phyloP scores from a whole-genome alignment of 2,888 invertebrate species.

The Anticlea derivata region DNA sequence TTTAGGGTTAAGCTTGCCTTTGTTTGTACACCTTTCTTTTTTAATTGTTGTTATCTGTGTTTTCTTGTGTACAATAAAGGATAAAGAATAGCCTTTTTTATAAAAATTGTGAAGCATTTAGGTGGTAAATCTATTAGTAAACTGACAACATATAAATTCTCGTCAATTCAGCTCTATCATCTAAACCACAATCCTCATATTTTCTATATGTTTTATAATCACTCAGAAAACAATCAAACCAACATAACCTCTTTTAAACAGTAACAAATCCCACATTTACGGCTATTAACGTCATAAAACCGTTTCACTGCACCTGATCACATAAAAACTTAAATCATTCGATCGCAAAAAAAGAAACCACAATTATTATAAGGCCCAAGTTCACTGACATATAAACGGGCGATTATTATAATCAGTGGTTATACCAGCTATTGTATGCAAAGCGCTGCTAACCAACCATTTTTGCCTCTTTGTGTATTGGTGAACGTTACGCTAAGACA shows the following conservation, averaged over 20 bases:
- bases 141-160: no score
- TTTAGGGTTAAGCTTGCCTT: no score
- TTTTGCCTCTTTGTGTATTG: no score
- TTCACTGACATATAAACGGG: neutral
- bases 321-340: constrained; percentile 23
- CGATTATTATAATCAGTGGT: neutral
- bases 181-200: neutral
- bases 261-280: constrained; percentile 26
- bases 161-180: neutral
- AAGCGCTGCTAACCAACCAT: neutral
- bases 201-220: constrained; percentile 9
- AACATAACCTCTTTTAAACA: constrained; percentile 9
- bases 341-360: constrained; percentile 23
- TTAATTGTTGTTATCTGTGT: no score
- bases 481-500: no score
- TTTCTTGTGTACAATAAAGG: no score
- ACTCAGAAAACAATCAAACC: constrained; percentile 4
- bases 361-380: constrained; percentile 10
- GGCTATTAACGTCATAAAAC: constrained; percentile 18
- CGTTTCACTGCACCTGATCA: constrained; percentile 25
- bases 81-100: no score
- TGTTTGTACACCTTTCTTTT: no score
- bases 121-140: no score
- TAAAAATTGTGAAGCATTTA: no score
- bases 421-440: neutral